Conservation (phyloP, 2,888 invertebrate genomes). For the Nomada flava region DNA sequence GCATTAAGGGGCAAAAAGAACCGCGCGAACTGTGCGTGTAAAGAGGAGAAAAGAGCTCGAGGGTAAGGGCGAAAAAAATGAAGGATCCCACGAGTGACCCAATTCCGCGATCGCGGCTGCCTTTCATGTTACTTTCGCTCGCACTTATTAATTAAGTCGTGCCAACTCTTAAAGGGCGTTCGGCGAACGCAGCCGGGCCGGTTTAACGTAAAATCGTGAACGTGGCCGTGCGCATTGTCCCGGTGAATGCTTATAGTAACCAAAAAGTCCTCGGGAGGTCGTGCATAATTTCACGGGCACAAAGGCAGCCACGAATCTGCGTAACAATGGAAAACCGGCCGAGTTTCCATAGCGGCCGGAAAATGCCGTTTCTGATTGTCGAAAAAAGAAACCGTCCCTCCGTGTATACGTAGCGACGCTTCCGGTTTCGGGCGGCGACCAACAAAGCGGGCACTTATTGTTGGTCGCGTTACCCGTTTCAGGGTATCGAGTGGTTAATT, state of each 20-base stretch:
- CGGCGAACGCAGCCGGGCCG: slow-evolving; percentile 9
- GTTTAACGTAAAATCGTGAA: slow-evolving; percentile 40
- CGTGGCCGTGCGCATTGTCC: slow-evolving; percentile 50
- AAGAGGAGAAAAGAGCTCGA: too few relatives aligned
- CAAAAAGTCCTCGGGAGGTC: slow-evolving; percentile 45
- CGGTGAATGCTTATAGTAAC: slow-evolving; percentile 58
- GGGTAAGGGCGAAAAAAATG: background rate
- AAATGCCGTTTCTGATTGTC: slow-evolving; percentile 52
- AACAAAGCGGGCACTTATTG: background rate
- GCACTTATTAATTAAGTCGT: slow-evolving; percentile 47
- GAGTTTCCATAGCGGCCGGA: slow-evolving; percentile 51
- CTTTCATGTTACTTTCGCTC: slow-evolving; percentile 31
- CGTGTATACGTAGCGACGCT: background rate
- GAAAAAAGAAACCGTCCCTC: background rate
- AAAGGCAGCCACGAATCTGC: slow-evolving; percentile 42
- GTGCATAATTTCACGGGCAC: slow-evolving; percentile 52
- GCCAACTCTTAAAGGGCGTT: slow-evolving; percentile 3
- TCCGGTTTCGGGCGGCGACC: background rate
- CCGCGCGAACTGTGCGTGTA: too few relatives aligned
- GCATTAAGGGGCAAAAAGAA: too few relatives aligned
- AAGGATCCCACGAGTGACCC: slow-evolving; percentile 14
- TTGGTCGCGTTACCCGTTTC: background rate
- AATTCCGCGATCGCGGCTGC: slow-evolving; percentile 12
- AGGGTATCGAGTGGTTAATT: background rate
- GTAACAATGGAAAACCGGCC: slow-evolving; percentile 48